phyloP scores from a whole-genome alignment of 2,113 vertebrate species.

The Notothenia coriiceps region DNA sequence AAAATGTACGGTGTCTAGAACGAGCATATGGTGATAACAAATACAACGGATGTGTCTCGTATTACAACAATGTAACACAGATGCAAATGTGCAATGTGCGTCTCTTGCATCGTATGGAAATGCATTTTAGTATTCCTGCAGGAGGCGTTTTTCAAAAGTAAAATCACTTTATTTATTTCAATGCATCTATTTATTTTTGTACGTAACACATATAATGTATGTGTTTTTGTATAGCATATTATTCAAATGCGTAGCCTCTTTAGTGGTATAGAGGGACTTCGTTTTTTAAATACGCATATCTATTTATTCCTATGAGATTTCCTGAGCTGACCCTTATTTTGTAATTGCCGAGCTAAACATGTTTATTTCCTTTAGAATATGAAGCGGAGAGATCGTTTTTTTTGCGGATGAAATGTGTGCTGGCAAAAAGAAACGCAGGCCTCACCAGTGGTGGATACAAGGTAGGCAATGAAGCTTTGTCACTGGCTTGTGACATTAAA shows the following conservation, averaged over 20 bases:
- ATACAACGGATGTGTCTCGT: background rate
- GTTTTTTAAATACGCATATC: background rate
- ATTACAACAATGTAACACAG: background rate
- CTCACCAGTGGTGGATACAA: slow-evolving; percentile 98
- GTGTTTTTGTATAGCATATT: background rate
- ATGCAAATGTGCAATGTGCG: background rate
- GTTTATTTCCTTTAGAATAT: slow-evolving; percentile 86
- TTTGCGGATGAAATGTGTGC: slow-evolving; percentile 97
- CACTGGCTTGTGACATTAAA: background rate
- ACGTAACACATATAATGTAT: background rate
- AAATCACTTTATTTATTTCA: background rate
- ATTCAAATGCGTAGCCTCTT: background rate
- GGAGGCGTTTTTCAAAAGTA: background rate
- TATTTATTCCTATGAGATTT: background rate
- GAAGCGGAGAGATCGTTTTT: slow-evolving; percentile 98
- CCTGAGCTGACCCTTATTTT: background rate
- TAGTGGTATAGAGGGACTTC: background rate
- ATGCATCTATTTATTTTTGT: background rate
- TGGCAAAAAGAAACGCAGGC: slow-evolving; percentile 97
- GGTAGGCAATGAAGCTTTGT: slow-evolving; percentile 76
- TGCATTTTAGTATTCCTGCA: background rate
- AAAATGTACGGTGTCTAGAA: background rate
- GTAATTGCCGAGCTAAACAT: background rate
- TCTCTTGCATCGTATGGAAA: background rate
- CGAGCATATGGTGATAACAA: background rate